Percentiles rank a stretch among this genome's conserved stretches.
phyloP scores from a whole-genome alignment of 2,888 invertebrate species.

The Trissolcus japonicus region DNA sequence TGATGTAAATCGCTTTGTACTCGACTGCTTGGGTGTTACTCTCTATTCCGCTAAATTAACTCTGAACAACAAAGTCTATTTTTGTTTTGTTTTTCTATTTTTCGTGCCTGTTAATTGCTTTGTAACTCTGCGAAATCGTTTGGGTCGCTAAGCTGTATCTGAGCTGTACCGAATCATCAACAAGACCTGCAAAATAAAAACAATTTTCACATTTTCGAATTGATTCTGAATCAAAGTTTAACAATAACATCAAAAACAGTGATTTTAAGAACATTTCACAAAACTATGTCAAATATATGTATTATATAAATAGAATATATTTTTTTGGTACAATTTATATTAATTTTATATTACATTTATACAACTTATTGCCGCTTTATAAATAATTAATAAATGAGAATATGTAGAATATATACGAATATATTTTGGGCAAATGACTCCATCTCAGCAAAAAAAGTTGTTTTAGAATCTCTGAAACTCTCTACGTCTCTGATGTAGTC shows the following conservation, averaged over 20 bases:
- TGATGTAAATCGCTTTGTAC: slow-evolving; percentile 37
- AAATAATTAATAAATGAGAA: too few species aligned
- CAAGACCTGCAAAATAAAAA: background rate
- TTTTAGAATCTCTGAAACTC: too few species aligned
- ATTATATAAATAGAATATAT: too few species aligned
- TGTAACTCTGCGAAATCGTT: background rate
- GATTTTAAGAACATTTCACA: background rate
- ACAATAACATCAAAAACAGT: background rate
- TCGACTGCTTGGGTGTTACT: slow-evolving; percentile 12
- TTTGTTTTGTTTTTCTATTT: background rate
- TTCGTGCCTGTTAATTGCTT: background rate
- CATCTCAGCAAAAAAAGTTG: too few species aligned
- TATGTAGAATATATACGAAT: too few species aligned
- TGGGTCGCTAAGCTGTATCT: background rate
- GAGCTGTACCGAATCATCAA: background rate
- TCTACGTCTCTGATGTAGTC: too few species aligned
- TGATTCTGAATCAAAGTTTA: background rate
- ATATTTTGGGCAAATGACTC: too few species aligned
- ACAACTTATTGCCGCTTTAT: too few species aligned
- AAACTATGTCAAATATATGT: too few species aligned
- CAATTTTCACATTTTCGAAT: background rate
- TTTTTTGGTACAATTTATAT: too few species aligned
- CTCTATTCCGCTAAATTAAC: slow-evolving; percentile 14
- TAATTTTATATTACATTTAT: too few species aligned
- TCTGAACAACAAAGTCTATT: background rate